Evolutionary conservation across 2,888 invertebrate species (phyloP).

Genomic region (Cordilura impudica): DNA sequence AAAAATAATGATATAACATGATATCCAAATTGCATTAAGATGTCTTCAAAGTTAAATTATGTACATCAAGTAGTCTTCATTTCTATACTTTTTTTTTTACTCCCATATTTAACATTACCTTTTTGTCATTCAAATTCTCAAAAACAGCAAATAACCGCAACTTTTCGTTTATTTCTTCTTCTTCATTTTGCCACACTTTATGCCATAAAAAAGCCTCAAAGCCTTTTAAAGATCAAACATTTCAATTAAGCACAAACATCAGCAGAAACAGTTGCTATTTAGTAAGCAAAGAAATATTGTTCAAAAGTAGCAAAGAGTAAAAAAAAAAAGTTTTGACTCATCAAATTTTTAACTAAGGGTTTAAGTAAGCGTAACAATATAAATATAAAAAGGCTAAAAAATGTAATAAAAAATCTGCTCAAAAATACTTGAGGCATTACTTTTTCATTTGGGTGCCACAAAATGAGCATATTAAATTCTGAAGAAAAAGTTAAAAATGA

Average conservation of each 20-base stretch:
- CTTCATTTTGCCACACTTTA: no score
- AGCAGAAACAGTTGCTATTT: constrained; percentile 19
- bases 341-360: constrained; percentile 45
- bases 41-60: no score
- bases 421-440: constrained; percentile 43
- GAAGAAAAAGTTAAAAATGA: background rate
- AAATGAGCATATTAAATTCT: constrained; percentile 27
- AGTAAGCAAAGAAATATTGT: constrained; percentile 15
- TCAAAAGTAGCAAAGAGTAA: constrained; percentile 34
- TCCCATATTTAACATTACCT: no score
- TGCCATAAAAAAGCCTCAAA: constrained; percentile 69
- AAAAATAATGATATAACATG: no score
- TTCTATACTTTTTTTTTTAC: no score
- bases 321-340: constrained; percentile 51
- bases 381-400: constrained; percentile 22
- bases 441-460: background rate
- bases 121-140: no score
- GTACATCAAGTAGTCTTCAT: no score
- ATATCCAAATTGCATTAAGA: no score
- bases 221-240: constrained; percentile 75
- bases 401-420: background rate
- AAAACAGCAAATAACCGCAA: no score
- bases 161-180: no score
- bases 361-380: constrained; percentile 41
- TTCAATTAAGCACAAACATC: constrained; percentile 69